Conservation (phyloP, 1,140 invertebrate genomes). For the Patella vulgata region DNA sequence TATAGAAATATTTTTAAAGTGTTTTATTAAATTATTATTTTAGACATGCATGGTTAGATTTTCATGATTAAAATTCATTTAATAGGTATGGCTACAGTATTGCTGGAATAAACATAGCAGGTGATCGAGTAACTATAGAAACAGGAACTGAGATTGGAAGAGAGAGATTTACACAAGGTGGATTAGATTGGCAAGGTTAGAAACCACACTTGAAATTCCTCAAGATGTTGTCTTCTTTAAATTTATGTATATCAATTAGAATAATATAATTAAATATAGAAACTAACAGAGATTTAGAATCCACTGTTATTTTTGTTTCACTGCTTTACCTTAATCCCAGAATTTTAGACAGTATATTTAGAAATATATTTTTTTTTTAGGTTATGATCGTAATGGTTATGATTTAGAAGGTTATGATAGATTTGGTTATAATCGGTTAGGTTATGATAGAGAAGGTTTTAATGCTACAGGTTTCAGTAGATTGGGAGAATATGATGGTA, state of each 20-base stretch:
- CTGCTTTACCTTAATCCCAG: too few relatives aligned
- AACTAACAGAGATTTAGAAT: too few relatives aligned
- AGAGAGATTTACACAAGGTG: constrained; percentile 37
- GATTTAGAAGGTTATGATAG: constrained; percentile 44
- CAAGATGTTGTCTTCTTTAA: neutral
- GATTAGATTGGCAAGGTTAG: constrained; percentile 58
- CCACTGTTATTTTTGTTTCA: too few relatives aligned
- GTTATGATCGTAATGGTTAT: constrained; percentile 46
- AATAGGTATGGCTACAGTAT: constrained; percentile 55
- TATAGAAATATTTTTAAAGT: too few relatives aligned
- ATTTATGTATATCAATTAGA: neutral
- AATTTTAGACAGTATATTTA: too few relatives aligned
- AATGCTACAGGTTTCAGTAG: constrained; percentile 47
- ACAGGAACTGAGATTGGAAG: constrained; percentile 31
- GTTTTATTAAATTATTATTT: too few relatives aligned
- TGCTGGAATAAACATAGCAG: constrained; percentile 37
- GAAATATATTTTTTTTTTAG: constrained; percentile 27
- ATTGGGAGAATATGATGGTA: constrained; percentile 52
- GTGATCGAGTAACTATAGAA: constrained; percentile 32
- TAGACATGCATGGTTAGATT: too few relatives aligned
- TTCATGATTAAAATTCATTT: too few relatives aligned
- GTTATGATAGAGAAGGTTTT: constrained; percentile 50
- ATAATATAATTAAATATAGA: too few relatives aligned
- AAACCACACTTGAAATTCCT: neutral
- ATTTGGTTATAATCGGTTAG: constrained; percentile 42